Base-by-base conservation (phyloP, 2,113 vertebrate species). In the Varanus komodoensis region DNA sequence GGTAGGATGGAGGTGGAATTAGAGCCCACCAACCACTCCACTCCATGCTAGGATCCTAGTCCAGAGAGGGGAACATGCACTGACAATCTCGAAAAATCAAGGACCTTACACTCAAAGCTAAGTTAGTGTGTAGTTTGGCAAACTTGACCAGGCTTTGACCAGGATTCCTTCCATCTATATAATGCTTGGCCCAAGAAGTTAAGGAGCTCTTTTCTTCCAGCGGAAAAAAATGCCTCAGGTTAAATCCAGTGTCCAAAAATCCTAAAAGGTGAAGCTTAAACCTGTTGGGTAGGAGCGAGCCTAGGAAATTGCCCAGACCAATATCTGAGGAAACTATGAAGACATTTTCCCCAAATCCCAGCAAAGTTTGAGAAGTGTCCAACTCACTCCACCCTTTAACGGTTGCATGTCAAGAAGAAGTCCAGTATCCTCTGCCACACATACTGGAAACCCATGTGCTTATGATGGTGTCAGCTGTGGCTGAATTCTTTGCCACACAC, bases 61-160 rank as follows among this genome's bases (percentile, higher is more conserved):
- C 17, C 34, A 77, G 25, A 84, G 38, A 7, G 71, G 4, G 32
- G 29, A 73, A 11, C 29, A 12, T 12, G 32, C 27, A 32, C 71
- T 73, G 14, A n/a, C 61, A 48, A 68, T 68, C 32, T 15, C 17
- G 67, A 19, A 29, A 17, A 17, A 2, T 44, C 3, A 19, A 6
- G 4, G 15, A 12, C 57, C 14, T 15, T 75, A 6, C 73, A 75
- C 74, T 21, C 17, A 77, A 77, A 38, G 19, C n/a, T 38, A 77
- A 44, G 17, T 34, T 19, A 77, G 7, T 38, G 1, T 77, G 74
- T 38, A 77, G 12, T 38, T 17, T 77, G 17, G 23, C 75, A 87
- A n/a, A 3, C 17, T 21, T 61, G 68, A 67, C 50, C 69, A 32
- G 29, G 84, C 82, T 91, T 95, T 91, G 71, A 87, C 19, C 89